Evolutionary conservation across 2,888 invertebrate species (phyloP).

Genomic region (Ferdinandea cuprea): DNA sequence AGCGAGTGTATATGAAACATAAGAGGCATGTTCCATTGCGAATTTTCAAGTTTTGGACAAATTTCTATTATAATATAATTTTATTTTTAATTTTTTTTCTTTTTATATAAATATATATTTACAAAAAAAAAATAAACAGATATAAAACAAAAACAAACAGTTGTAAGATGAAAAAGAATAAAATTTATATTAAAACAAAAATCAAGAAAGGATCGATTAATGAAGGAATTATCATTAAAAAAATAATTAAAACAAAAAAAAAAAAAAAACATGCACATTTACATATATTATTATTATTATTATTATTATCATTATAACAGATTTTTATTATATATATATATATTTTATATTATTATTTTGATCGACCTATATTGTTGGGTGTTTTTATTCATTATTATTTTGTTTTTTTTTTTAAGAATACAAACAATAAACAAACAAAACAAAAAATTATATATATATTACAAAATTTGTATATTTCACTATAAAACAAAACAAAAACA

Average conservation of each 20-base stretch:
- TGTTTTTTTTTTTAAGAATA: constrained; percentile 72
- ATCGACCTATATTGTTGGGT: constrained; percentile 72
- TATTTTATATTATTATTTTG: constrained; percentile 75
- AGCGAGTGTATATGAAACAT: constrained; percentile 69
- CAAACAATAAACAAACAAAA: constrained; percentile 60
- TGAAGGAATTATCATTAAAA: constrained; percentile 25
- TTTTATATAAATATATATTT: constrained; percentile 65
- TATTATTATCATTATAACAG: constrained; percentile 72
- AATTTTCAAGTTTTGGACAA: constrained; percentile 72
- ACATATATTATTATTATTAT: constrained; percentile 67
- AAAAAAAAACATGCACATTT: constrained; percentile 73
- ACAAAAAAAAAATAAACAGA: constrained; percentile 40
- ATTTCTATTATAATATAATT: constrained; percentile 68
- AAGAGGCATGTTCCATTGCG: constrained; percentile 73
- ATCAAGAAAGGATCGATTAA: constrained; percentile 39
- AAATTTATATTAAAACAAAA: constrained; percentile 51
- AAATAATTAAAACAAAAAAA: no score
- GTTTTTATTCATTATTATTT: constrained; percentile 74
- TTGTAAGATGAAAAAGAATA: constrained; percentile 58
- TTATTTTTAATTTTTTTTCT: constrained; percentile 58
- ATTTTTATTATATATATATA: constrained; percentile 73
- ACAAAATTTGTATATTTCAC: constrained; percentile 74
- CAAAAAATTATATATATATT: constrained; percentile 38
- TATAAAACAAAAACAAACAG: constrained; percentile 29
- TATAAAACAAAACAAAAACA: constrained; percentile 49